Base-by-base conservation (phyloP, 2,797 vertebrate species). In the Lutjanus argentimaculatus region DNA sequence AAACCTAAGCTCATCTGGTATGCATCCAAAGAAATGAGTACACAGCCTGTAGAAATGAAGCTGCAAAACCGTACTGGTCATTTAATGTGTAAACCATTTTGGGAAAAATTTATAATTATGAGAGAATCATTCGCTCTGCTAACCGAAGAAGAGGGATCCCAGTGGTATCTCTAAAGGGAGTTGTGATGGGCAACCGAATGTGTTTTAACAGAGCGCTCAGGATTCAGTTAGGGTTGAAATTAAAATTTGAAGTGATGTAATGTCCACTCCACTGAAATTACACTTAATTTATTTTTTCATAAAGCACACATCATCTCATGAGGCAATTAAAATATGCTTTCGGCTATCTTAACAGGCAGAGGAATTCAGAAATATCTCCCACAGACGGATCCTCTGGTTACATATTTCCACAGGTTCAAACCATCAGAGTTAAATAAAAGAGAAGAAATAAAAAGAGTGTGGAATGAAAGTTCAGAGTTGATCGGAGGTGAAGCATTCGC, bases 291-390 rank as follows among this genome's bases (percentile, higher is more conserved):
- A 65, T 79, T 82, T 72, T 78, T 79, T 70, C 61, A 78, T 53
- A 80, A 72, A 83, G 49, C 36, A 36, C 52, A 64, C 59, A 61
- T 64, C 61, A n/a, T 82, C 67, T 64, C 59, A 68, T 25, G 45
- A 85, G 74, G 70, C 58, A 88, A 85, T 84, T 90, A 82, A 88
- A 86, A 73, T 17, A 58, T 43, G 19, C 56, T 80, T 75, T 55
- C 70, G 75, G 66, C 55, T 51, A 51, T 79, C 52, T 63, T 51
- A 71, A 77, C 22, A 51, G 51, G 52, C 36, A 62, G 51, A 77
- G 15, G 21, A 22, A 75, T 53, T 67, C n/a, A 42, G 25, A 71
- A 74, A 45, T 74, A 75, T 87, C 72, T 83, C 43, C 75, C 59
- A 46, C 22, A 61, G 30, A 65, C 67, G 62, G 55, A 80, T 77